Evolutionary conservation across 1,140 invertebrate genomes (phyloP).

Genomic region (Galleria mellonella): DNA sequence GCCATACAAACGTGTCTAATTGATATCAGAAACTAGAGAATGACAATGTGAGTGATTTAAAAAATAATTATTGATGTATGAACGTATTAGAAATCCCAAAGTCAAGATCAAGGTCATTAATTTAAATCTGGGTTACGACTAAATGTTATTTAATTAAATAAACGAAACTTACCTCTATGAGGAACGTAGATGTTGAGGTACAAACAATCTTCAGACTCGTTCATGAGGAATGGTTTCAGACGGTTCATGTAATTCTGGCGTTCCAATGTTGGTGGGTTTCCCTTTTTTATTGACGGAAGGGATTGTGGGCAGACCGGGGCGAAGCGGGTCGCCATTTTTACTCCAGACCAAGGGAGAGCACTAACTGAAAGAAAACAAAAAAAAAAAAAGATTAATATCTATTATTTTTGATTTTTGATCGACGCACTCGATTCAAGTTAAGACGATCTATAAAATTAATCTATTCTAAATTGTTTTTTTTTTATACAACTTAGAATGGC

Average conservation of each 20-base stretch:
- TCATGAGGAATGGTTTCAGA: constrained; percentile 81
- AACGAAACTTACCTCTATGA: constrained; percentile 74
- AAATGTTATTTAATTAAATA: no score
- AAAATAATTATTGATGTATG: no score
- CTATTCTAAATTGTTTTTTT: no score
- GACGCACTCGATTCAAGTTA: no score
- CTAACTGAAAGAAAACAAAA: constrained; percentile 64
- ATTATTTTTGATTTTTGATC: neutral
- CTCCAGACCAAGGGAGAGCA: constrained; percentile 82
- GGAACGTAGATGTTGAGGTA: constrained; percentile 96
- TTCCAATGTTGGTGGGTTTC: constrained; percentile 76
- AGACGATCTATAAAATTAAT: no score
- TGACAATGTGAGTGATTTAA: no score
- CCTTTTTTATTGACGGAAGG: constrained; percentile 77
- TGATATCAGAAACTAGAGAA: no score
- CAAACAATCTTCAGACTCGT: constrained; percentile 94
- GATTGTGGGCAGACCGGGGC: constrained; percentile 91
- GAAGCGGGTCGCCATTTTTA: constrained; percentile 82
- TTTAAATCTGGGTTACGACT: no score
- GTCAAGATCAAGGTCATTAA: no score
- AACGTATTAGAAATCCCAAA: no score
- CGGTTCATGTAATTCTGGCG: constrained; percentile 81
- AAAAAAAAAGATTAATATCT: neutral
- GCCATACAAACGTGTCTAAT: no score
- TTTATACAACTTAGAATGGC: no score